Conservation (phyloP, 2,113 vertebrate genomes). For the Prolemur simus region DNA sequence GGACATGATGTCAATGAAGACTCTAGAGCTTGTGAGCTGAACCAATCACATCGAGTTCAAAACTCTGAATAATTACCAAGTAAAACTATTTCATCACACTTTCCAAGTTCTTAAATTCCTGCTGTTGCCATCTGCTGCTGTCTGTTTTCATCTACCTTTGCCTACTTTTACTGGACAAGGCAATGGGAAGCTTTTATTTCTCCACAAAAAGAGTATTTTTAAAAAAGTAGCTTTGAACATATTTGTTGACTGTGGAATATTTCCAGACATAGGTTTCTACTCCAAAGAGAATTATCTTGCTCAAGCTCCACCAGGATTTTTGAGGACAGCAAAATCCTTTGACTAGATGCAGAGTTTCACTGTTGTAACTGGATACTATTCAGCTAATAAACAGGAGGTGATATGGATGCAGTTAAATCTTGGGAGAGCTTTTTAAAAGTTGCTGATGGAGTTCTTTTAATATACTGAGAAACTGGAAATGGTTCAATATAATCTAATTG, state of each 20-base stretch:
- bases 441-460: conserved; percentile 53
- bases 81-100: not conserved
- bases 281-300: conserved; percentile 10
- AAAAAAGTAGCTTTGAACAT: not conserved
- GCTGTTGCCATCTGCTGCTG: not conserved
- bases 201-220: not conserved
- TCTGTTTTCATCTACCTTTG: not conserved
- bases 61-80: conserved; percentile 22
- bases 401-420: not conserved
- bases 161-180: conserved; percentile 17
- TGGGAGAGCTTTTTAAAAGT: conserved; percentile 52
- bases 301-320: not conserved
- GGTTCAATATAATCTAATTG: conserved; percentile 47
- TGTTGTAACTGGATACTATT: not conserved
- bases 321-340: not conserved
- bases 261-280: conserved; percentile 20
- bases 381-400: conserved; percentile 9
- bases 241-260: not conserved
- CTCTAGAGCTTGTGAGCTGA: not conserved
- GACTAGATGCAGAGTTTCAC: not conserved
- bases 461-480: conserved; percentile 45
- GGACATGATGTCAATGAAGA: not conserved
- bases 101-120: not conserved
- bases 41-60: not conserved
- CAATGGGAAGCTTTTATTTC: not conserved